Base-by-base conservation (phyloP, 1,140 invertebrate genomes). In the Uloborus diversus region DNA sequence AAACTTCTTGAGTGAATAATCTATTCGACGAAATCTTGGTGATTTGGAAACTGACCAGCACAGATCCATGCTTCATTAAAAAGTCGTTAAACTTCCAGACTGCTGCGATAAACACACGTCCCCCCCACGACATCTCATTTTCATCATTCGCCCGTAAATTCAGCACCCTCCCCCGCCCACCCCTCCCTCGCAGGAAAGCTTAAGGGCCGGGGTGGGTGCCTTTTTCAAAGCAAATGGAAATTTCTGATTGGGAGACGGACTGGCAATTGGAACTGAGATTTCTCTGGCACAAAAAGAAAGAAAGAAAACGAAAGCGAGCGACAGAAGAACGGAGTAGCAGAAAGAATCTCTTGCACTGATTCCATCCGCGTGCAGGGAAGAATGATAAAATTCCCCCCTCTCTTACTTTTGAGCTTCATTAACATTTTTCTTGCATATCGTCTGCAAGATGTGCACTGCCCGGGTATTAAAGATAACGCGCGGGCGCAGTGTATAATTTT, bases 221-320 rank as follows among this genome's bases (percentile, higher is more conserved):
- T 64, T 42, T 65, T 32, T 53, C 47, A 37, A 64, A 78, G 49
- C 59, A 66, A 78, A 78, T 78, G 73, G 73, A 78, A 78, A 78
- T 65, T 65, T 78, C 73, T 78, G 73, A 78, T 78, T 78, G 73
- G 73, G 53, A 78, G 73, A 75, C 17, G 61, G 73, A 65, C 47
- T 57, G 20, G 62, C 73, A 78, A 78, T 78, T 66, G 49, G 57
- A 64, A 78, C 56, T 78, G 73, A 78, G 71, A 78, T 65, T 65
- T 78, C n/a, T n/a, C 66, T 62, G 61, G 61, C 73, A 66, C 57
- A 78, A 78, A n/a, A 78, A 78, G 73, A 64, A 65, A 59, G 62
- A 2, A 62, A 62, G 59, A 66, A 65, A 49, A 57, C 56, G 33
- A n/a, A n/a, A 28, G 62, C 51, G 59, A 25, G 59, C 28, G 59